Conservation (phyloP, 2,888 invertebrate species). For the Leptinotarsa peninsularis region DNA sequence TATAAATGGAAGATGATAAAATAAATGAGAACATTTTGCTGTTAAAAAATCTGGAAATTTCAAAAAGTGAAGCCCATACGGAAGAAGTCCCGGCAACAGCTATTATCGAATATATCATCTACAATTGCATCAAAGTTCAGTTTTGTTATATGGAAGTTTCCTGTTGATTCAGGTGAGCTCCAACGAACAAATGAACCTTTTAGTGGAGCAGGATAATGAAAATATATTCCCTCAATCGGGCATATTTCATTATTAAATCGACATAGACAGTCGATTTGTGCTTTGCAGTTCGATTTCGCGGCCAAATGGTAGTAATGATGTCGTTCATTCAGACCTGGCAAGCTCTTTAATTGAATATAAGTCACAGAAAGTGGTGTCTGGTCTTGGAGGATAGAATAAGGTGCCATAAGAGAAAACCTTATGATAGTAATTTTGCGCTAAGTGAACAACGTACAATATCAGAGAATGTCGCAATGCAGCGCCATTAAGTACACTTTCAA, state of each 20-base stretch:
- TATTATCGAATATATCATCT: too few relatives aligned
- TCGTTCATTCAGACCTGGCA: constrained; percentile 46
- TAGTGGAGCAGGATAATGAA: neutral
- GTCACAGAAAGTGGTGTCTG: constrained; percentile 45
- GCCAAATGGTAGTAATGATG: constrained; percentile 40
- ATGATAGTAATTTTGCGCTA: constrained; percentile 45
- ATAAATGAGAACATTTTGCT: too few relatives aligned
- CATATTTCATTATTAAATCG: constrained; percentile 37
- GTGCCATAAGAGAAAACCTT: constrained; percentile 42
- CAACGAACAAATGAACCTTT: neutral
- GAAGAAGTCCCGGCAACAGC: too few relatives aligned
- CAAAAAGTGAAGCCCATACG: too few relatives aligned
- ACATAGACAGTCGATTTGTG: constrained; percentile 39
- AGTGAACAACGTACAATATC: constrained; percentile 45
- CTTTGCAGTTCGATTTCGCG: constrained; percentile 32
- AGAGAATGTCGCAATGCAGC: constrained; percentile 52
- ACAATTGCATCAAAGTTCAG: too few relatives aligned
- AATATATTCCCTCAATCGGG: constrained; percentile 15
- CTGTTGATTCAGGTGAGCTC: neutral
- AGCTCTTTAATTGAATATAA: constrained; percentile 53
- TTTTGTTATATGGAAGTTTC: neutral
- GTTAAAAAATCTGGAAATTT: too few relatives aligned
- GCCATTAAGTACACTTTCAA: constrained; percentile 36
- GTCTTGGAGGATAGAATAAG: constrained; percentile 37
- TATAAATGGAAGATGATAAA: too few relatives aligned